Percentiles rank a stretch among this genome's conserved stretches.
Evolutionary conservation across 2,888 invertebrate species (phyloP).

Genomic region (Linnaemya tessellans): DNA sequence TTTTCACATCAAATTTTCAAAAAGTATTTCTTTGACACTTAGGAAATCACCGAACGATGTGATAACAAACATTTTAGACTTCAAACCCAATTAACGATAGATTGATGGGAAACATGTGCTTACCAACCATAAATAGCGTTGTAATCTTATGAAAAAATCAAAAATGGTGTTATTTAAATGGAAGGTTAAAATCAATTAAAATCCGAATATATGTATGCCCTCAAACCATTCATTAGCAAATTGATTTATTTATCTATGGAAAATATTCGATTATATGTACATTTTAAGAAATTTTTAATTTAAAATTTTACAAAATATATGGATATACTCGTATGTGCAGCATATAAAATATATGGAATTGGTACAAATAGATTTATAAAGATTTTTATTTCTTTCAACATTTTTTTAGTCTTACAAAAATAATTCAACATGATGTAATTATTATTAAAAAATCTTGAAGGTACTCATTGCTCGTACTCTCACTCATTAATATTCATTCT

Average conservation of each 20-base stretch:
- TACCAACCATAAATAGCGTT: background rate
- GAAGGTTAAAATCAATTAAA: too few relatives aligned
- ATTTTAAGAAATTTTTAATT: background rate
- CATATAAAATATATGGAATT: background rate
- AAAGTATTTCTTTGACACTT: too few relatives aligned
- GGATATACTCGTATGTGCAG: background rate
- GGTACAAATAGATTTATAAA: background rate
- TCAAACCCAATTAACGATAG: too few relatives aligned
- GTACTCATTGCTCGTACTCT: background rate
- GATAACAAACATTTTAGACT: too few relatives aligned
- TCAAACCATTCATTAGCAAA: conserved; percentile 1
- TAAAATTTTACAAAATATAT: background rate
- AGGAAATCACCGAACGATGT: too few relatives aligned
- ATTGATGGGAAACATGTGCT: too few relatives aligned
- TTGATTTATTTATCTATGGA: background rate
- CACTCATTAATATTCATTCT: conserved; percentile 39
- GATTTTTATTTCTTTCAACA: background rate
- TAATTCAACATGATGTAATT: conserved; percentile 13
- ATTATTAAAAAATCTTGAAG: background rate
- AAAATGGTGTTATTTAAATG: too few relatives aligned
- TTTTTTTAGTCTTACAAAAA: background rate
- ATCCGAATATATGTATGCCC: background rate
- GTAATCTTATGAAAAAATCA: too few relatives aligned
- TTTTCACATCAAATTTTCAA: too few relatives aligned
- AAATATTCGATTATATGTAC: background rate